These are phyloP conservation scores for Hassar affinis DNA, from an alignment of 2,113 vertebrate genomes.

Conservation along the genomic window DNA sequence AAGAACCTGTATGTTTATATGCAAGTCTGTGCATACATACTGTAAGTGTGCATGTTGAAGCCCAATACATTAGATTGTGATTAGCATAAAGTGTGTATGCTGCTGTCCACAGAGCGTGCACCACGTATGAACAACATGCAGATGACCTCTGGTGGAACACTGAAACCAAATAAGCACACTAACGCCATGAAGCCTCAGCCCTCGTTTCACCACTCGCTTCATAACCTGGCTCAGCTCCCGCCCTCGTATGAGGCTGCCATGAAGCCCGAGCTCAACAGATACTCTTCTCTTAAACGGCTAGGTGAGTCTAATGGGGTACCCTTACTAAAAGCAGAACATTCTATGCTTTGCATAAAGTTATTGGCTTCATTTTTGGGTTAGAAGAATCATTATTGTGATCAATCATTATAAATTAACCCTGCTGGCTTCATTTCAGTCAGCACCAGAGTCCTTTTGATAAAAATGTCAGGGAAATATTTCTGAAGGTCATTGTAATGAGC, in stretches of 20 bases:
- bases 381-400: no score
- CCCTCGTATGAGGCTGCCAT: conserved; percentile 87
- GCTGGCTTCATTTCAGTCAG: conserved; percentile 9
- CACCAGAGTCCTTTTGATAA: conserved; percentile 1
- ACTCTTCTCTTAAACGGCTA: conserved; percentile 87
- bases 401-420: no score
- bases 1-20: neutral
- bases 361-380: neutral
- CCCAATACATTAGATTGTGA: neutral
- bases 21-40: neutral
- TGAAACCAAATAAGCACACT: conserved; percentile 81
- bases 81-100: neutral
- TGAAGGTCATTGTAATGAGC: conserved; percentile 34
- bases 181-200: conserved; percentile 78
- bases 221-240: conserved; percentile 90
- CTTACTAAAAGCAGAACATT: neutral
- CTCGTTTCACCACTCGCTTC: conserved; percentile 86
- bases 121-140: conserved; percentile 81
- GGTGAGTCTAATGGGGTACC: conserved; percentile 71
- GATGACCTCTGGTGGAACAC: conserved; percentile 77
- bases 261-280: conserved; percentile 87
- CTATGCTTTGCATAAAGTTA: neutral
- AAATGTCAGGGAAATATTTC: conserved; percentile 9
- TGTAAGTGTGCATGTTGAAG: neutral
- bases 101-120: conserved; percentile 69